Conservation (phyloP, 2,888 invertebrate species). For the Dermolepida albohirtum region DNA sequence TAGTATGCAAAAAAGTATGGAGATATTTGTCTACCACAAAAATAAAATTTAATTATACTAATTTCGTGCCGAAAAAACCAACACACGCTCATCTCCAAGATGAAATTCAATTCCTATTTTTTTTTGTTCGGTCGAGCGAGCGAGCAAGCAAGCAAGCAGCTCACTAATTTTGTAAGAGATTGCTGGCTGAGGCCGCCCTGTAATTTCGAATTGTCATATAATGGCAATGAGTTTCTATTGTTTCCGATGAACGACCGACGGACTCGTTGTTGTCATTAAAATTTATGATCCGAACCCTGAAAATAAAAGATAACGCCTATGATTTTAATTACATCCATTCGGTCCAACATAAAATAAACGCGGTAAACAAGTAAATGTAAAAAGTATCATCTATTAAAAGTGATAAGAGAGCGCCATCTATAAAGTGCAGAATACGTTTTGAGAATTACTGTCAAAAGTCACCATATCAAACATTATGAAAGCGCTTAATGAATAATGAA, state of each 20-base stretch:
- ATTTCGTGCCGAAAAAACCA: conserved; percentile 20
- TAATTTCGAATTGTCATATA: conserved; percentile 39
- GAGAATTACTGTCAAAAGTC: too few relatives aligned
- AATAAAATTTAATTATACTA: conserved; percentile 21
- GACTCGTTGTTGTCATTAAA: conserved; percentile 7
- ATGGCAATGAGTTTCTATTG: conserved; percentile 26
- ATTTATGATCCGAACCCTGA: conserved; percentile 6
- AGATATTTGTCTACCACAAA: neutral
- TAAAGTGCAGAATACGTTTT: too few relatives aligned
- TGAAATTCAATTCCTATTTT: too few relatives aligned
- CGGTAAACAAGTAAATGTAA: too few relatives aligned
- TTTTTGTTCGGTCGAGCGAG: conserved; percentile 3
- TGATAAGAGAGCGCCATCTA: too few relatives aligned
- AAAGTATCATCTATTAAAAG: too few relatives aligned
- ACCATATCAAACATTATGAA: too few relatives aligned
- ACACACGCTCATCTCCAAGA: neutral
- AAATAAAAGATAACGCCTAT: neutral
- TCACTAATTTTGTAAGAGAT: conserved; percentile 31
- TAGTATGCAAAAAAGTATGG: too few relatives aligned
- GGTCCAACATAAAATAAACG: too few relatives aligned
- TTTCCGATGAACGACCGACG: conserved; percentile 12
- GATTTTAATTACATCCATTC: conserved; percentile 4
- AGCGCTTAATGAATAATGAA: too few relatives aligned
- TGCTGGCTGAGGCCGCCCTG: conserved; percentile 30
- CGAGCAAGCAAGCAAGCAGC: conserved; percentile 18